phyloP scores from a whole-genome alignment of 2,113 vertebrate species.

The Corythornis vintsioides region DNA sequence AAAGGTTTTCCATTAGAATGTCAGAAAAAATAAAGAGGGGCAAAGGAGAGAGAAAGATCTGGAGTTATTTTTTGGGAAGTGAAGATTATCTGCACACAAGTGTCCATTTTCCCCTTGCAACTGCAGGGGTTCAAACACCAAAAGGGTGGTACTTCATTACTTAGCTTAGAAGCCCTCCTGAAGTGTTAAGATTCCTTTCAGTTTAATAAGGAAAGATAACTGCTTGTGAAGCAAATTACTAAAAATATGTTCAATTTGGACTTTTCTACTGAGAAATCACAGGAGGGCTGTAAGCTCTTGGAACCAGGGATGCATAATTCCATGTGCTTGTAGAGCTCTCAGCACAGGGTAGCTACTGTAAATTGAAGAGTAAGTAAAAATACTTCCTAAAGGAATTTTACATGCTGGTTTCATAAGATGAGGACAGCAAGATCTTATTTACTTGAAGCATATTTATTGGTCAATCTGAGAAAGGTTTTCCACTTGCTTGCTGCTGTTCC shows the following conservation, averaged over 20 bases:
- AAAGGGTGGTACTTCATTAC: neutral
- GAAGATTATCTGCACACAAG: neutral
- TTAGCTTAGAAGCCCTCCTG: neutral
- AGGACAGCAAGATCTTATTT: neutral
- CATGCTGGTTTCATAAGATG: neutral
- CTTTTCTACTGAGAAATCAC: constrained; percentile 8
- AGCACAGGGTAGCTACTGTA: neutral
- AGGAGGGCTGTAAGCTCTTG: constrained; percentile 21
- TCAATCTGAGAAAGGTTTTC: neutral
- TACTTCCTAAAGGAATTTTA: constrained; percentile 33
- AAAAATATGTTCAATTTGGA: neutral
- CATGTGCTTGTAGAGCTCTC: neutral
- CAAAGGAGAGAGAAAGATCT: neutral
- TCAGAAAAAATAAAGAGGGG: neutral
- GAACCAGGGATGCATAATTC: neutral
- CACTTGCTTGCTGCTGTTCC: neutral
- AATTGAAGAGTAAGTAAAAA: constrained; percentile 42
- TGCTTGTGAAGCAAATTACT: constrained; percentile 17
- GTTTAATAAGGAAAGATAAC: constrained; percentile 21
- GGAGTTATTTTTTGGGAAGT: neutral
- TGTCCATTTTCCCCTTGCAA: neutral
- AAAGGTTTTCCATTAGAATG: constrained; percentile 15
- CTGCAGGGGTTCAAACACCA: rapidly evolving
- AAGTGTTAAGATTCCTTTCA: neutral
- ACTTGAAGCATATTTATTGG: neutral